These are phyloP conservation scores for Sminthopsis crassicaudata DNA, from an alignment of 2,113 vertebrate genomes.

Conservation along the genomic window DNA sequence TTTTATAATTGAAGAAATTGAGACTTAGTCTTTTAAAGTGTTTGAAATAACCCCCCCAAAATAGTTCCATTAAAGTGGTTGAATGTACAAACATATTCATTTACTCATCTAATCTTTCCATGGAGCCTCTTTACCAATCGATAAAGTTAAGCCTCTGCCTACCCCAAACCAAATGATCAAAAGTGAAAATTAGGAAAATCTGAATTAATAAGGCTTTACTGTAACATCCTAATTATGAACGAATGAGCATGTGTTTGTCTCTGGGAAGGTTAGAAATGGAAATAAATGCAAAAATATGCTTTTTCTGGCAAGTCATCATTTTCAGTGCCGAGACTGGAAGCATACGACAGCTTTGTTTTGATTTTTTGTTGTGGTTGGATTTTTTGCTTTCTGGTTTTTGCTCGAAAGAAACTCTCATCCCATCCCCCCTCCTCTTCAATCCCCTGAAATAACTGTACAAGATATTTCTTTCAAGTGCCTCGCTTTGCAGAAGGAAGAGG, in stretches of 20 bases:
- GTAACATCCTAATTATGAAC: slow-evolving; percentile 55
- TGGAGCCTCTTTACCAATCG: neutral
- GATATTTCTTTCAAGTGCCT: slow-evolving; percentile 69
- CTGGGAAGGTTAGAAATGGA: slow-evolving; percentile 75
- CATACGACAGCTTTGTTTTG: slow-evolving; percentile 70
- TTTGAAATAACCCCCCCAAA: neutral
- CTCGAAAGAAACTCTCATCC: slow-evolving; percentile 71
- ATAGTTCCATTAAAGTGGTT: neutral
- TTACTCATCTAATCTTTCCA: slow-evolving; percentile 19
- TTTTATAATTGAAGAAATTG: slow-evolving; percentile 1
- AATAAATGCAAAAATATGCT: slow-evolving; percentile 70
- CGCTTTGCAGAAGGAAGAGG: slow-evolving; percentile 63
- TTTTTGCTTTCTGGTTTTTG: slow-evolving; percentile 70
- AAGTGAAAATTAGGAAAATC: slow-evolving; percentile 14
- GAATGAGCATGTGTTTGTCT: slow-evolving; percentile 71
- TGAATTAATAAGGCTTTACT: slow-evolving; percentile 44
- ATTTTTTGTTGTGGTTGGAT: slow-evolving; percentile 62
- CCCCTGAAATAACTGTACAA: slow-evolving; percentile 65
- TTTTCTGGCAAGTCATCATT: slow-evolving; percentile 72
- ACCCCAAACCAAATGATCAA: neutral
- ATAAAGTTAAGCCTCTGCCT: neutral
- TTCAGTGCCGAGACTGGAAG: slow-evolving; percentile 68
- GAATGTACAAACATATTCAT: neutral
- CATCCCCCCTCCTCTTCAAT: slow-evolving; percentile 61
- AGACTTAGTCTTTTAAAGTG: neutral